Base-by-base conservation (phyloP, 2,888 invertebrate genomes). In the Epicampocera succincta region DNA sequence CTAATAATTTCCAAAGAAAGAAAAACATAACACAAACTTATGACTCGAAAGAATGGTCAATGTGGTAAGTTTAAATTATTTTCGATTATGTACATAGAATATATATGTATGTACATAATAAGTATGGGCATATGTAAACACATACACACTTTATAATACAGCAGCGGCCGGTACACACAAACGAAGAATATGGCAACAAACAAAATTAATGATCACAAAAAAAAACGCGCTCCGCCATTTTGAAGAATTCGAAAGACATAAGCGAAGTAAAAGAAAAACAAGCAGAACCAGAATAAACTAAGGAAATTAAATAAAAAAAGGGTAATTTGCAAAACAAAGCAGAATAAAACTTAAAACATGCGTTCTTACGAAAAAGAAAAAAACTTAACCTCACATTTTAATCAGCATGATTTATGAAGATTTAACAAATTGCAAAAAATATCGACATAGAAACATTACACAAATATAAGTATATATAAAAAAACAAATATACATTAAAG, bases 211-310 rank as follows among this genome's bases (percentile, higher is more conserved):
- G 17, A 79, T 69, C 60, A 69, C 58, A 60, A 54, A 61, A 38
- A 79, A 80, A 80, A 74, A n/a, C n/a, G 66, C 65, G 74, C 75
- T 80, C 80, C 84, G 83, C 82, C 81, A 80, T 80, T 75, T 79
- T 83, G 72, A 79, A 61, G 76, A 72, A 72, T 40, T 69, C 58
- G 73, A 52, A 48, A 78, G 54, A 15, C 56, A 71, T 61, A 71
- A 85, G 86, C 88, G 87, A 88, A 86, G 86, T 87, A 8, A 60
- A 42, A 85, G 81, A 85, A 83, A 85, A 83, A 86, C 84, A 84
- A 84, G 85, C 85, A 68, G 58, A 63, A 50, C 68, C 56, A 40
- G 44, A 85, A 84, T 77, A 74, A 81, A 65, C 68, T 44, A 33
- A 48, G 25, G 76, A 77, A 65, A 71, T 66, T 68, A 80, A 84